Evolutionary conservation across 2,888 invertebrate genomes (phyloP).

Genomic region (Sminthurides aquaticus): DNA sequence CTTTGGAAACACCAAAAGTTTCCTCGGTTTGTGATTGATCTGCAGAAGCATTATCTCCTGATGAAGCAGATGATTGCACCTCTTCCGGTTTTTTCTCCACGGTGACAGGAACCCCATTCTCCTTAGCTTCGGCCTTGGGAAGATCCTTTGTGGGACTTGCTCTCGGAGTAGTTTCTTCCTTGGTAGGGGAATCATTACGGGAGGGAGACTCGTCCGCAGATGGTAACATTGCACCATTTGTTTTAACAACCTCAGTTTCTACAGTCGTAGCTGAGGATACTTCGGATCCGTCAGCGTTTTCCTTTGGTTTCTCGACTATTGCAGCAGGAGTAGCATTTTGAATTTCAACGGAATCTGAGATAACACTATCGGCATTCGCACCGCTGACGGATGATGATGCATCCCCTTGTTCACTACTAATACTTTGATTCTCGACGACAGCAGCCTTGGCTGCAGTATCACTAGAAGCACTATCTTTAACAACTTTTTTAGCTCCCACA

Average conservation of each 20-base stretch:
- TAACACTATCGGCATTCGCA: neutral
- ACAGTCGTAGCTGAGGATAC: no score
- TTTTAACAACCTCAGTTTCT: neutral
- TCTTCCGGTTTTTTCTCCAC: neutral
- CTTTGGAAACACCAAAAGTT: neutral
- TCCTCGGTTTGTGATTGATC: slow-evolving; percentile 10
- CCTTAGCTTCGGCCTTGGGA: neutral
- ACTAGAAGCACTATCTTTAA: neutral
- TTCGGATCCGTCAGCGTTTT: no score
- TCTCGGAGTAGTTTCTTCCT: neutral
- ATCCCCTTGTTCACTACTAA: neutral
- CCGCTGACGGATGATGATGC: neutral
- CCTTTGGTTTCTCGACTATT: neutral
- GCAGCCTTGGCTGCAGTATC: neutral
- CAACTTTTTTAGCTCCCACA: neutral
- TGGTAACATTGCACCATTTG: neutral
- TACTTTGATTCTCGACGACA: neutral
- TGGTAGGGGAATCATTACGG: no score
- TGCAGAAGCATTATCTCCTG: slow-evolving; percentile 6
- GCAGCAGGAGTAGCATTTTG: neutral
- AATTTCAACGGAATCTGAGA: neutral
- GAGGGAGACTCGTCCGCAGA: neutral
- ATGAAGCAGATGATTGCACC: neutral
- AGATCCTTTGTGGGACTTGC: neutral
- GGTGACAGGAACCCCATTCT: neutral